These are phyloP conservation scores for Mantis religiosa DNA, from an alignment of 2,888 invertebrate species.

Conservation along the genomic window DNA sequence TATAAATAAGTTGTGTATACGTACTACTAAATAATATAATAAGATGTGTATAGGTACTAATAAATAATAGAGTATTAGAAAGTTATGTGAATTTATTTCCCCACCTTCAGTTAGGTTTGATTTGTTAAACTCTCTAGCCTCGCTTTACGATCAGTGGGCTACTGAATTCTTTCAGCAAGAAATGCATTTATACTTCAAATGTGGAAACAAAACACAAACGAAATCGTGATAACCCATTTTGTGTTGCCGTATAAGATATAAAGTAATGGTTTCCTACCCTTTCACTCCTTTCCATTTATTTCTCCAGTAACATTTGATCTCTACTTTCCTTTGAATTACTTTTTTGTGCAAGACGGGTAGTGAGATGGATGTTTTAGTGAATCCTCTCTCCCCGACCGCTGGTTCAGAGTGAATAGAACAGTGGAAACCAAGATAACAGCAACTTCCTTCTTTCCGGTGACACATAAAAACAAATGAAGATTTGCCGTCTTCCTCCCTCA, in stretches of 20 bases:
- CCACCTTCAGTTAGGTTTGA: too few species aligned
- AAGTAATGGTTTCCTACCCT: neutral
- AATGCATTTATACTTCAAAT: too few species aligned
- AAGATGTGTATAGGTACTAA: too few species aligned
- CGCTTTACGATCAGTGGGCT: too few species aligned
- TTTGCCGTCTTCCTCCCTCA: neutral
- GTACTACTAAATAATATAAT: too few species aligned
- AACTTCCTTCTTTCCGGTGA: neutral
- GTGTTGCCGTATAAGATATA: neutral
- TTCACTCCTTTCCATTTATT: neutral
- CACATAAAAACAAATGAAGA: neutral
- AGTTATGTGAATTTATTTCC: too few species aligned
- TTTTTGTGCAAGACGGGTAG: neutral
- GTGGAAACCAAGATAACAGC: neutral
- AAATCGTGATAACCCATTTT: too few species aligned
- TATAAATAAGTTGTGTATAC: too few species aligned
- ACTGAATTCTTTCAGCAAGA: too few species aligned
- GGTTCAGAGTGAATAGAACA: neutral
- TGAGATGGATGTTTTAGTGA: neutral
- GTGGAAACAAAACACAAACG: too few species aligned
- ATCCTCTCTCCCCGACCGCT: neutral
- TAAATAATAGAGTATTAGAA: too few species aligned
- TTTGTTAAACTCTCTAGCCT: too few species aligned
- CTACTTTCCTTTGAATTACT: neutral
- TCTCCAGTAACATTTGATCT: neutral